Conservation (phyloP, 2,888 invertebrate species). For the Calliopum simillimum region DNA sequence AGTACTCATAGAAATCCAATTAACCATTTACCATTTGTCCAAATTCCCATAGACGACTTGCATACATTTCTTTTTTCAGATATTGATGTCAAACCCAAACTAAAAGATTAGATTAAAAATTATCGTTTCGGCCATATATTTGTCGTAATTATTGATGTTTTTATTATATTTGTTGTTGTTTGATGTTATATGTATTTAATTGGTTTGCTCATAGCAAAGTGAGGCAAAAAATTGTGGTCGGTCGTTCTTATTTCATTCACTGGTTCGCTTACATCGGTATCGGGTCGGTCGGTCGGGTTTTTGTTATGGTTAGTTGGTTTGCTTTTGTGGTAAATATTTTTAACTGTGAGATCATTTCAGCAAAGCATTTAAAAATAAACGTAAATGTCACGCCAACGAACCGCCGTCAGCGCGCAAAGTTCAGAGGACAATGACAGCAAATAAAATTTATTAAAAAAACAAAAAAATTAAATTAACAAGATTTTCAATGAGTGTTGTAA, state of each 20-base stretch:
- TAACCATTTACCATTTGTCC: too few species aligned
- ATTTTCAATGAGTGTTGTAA: background rate
- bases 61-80: background rate
- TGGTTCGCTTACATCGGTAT: conserved; percentile 10
- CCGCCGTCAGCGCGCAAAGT: conserved; percentile 45
- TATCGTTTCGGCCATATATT: conserved; percentile 35
- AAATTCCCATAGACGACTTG: background rate
- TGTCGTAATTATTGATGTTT: conserved; percentile 37
- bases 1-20: too few species aligned
- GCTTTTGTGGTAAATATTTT: conserved; percentile 3
- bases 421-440: conserved; percentile 56
- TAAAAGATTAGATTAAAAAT: conserved; percentile 47
- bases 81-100: conserved; percentile 23
- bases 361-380: conserved; percentile 50
- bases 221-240: too few species aligned
- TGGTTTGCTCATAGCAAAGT: background rate
- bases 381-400: conserved; percentile 55
- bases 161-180: conserved; percentile 1
- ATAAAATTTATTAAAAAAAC: too few species aligned
- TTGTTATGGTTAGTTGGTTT: background rate
- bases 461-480: conserved; percentile 35
- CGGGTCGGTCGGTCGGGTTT: conserved; percentile 12
- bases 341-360: conserved; percentile 18
- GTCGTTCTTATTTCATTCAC: conserved; percentile 4
- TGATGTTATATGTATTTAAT: background rate